phyloP scores from a whole-genome alignment of 2,113 vertebrate species.

The Pogonocichla stellata region DNA sequence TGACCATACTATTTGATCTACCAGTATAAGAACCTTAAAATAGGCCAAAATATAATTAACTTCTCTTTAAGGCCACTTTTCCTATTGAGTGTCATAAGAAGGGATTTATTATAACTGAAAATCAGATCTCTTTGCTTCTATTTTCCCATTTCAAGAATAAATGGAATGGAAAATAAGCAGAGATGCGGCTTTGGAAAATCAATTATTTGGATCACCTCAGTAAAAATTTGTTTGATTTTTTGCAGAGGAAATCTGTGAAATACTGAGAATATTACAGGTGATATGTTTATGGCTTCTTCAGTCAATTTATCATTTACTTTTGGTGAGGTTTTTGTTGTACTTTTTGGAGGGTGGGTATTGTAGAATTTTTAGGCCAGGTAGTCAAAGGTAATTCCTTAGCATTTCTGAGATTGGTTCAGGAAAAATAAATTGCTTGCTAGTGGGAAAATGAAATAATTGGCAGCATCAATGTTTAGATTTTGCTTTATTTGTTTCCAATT shows the following conservation, averaged over 20 bases:
- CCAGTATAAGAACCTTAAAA: neutral
- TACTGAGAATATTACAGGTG: neutral
- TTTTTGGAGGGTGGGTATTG: accelerated
- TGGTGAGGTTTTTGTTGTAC: neutral
- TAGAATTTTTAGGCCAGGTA: neutral
- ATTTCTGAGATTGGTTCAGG: neutral
- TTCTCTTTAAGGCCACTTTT: neutral
- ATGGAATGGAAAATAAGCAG: neutral
- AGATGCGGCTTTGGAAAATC: accelerated
- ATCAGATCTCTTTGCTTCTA: neutral
- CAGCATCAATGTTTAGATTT: neutral
- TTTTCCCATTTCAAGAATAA: neutral
- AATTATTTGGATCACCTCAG: neutral
- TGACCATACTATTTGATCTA: neutral
- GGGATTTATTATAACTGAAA: neutral
- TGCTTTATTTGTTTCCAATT: neutral
- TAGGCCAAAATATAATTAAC: neutral
- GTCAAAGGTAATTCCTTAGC: neutral
- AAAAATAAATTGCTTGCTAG: neutral
- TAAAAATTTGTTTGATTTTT: neutral
- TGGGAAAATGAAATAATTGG: neutral
- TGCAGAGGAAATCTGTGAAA: neutral
- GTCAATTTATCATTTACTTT: neutral
- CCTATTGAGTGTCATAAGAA: neutral
- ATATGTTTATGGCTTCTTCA: neutral